Evolutionary conservation across 2,113 vertebrate species (phyloP).

Genomic region (Piliocolobus tephrosceles): DNA sequence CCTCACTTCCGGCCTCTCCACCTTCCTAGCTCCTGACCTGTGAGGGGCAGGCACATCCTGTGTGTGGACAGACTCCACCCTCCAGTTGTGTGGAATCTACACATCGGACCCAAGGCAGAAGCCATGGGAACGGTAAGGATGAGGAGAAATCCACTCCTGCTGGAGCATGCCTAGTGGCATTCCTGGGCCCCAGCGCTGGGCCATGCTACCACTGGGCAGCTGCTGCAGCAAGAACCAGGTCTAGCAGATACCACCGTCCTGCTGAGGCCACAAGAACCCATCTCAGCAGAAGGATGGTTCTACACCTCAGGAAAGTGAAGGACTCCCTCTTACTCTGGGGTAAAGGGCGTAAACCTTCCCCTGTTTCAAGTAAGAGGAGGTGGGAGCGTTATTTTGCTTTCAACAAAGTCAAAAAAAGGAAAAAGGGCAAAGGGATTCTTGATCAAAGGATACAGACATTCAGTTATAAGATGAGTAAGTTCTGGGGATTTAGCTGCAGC

Average conservation of each 20-base stretch:
- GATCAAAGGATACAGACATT: neutral
- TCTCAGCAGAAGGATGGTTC: rapidly evolving
- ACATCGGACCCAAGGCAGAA: neutral
- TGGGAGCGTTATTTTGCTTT: neutral
- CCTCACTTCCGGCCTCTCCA: rapidly evolving
- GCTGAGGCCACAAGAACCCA: neutral
- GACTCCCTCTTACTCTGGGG: neutral
- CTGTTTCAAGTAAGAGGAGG: neutral
- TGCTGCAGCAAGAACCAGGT: neutral
- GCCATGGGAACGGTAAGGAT: rapidly evolving
- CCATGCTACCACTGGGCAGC: too few species aligned
- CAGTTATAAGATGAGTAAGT: rapidly evolving
- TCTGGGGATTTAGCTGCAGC: too few species aligned
- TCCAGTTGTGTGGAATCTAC: neutral
- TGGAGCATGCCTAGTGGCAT: rapidly evolving
- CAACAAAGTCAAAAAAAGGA: neutral
- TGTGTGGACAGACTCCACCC: too few species aligned
- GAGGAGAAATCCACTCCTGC: rapidly evolving
- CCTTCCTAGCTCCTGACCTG: neutral
- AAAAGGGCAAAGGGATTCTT: neutral
- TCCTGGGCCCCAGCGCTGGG: rapidly evolving
- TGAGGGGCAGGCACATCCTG: neutral
- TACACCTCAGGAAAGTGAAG: neutral
- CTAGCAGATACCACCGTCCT: neutral
- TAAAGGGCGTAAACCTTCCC: rapidly evolving